These are phyloP conservation scores for Holacanthella duospinosa DNA, from an alignment of 2,888 invertebrate species.

Conservation along the genomic window DNA sequence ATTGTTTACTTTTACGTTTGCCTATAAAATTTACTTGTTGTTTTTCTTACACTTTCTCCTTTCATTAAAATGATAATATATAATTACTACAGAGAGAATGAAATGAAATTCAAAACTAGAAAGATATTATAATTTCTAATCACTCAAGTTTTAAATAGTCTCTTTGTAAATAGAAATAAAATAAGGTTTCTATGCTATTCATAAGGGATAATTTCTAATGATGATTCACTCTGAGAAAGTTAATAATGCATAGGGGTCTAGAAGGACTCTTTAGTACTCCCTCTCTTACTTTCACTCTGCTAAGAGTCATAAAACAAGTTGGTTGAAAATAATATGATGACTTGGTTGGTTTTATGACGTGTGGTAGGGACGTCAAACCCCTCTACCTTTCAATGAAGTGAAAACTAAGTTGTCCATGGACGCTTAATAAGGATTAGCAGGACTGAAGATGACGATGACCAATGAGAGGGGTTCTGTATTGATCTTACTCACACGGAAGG, in stretches of 20 bases:
- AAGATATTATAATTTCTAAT: no score
- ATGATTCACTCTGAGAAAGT: not conserved
- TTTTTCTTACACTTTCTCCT: no score
- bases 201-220: no score
- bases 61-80: no score
- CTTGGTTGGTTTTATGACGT: not conserved
- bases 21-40: no score
- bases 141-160: no score
- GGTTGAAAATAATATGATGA: constrained; percentile 1
- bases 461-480: constrained; percentile 1
- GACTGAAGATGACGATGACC: not conserved
- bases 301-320: not conserved
- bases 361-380: not conserved
- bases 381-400: not conserved
- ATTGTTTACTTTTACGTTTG: no score
- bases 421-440: not conserved
- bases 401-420: not conserved
- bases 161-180: no score
- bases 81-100: no score
- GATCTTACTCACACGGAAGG: not conserved
- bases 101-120: no score
- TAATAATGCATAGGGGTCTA: constrained; percentile 1
- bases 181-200: no score
- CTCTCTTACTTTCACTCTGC: not conserved
- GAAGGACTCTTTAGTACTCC: not conserved